These are phyloP conservation scores for Macroglossus sobrinus DNA, from an alignment of 2,113 vertebrate species.

Conservation along the genomic window DNA sequence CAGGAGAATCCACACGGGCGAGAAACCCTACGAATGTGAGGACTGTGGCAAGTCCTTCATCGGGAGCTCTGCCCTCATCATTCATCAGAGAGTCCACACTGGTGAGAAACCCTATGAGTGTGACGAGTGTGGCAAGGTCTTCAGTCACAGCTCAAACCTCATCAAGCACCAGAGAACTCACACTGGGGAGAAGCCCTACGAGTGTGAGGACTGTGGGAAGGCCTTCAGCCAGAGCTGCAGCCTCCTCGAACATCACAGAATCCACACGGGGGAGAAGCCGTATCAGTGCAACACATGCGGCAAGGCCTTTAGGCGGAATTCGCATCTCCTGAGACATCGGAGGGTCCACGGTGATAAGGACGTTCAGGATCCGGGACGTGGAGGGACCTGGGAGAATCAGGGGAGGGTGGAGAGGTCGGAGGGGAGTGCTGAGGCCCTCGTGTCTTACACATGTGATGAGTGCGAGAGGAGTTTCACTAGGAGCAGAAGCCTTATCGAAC, in stretches of 20 bases:
- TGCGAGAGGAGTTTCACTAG: conserved; percentile 61
- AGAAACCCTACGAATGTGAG: conserved; percentile 65
- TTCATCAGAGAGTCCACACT: conserved; percentile 66
- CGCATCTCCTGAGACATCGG: conserved; percentile 64
- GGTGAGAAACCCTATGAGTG: conserved; percentile 70
- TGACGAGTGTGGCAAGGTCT: conserved; percentile 63
- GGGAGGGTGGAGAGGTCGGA: background rate
- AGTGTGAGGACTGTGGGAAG: conserved; percentile 61
- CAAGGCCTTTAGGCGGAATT: conserved; percentile 59
- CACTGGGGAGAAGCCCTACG: conserved; percentile 67
- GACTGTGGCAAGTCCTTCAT: conserved; percentile 65
- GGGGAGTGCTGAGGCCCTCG: background rate
- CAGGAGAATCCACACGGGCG: conserved; percentile 54
- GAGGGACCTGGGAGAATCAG: background rate
- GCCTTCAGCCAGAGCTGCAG: conserved; percentile 65
- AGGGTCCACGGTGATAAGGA: conserved; percentile 22
- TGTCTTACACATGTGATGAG: conserved; percentile 39
- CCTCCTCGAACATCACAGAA: conserved; percentile 62
- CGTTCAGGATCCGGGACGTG: background rate
- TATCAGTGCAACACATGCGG: conserved; percentile 28
- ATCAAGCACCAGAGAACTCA: conserved; percentile 69
- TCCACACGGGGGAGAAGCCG: conserved; percentile 63
- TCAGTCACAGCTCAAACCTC: conserved; percentile 65
- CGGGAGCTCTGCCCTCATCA: conserved; percentile 49
- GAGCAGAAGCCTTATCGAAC: conserved; percentile 53